Evolutionary conservation across 2,797 vertebrate genomes (phyloP).

Genomic region (Chrosomus eos): DNA sequence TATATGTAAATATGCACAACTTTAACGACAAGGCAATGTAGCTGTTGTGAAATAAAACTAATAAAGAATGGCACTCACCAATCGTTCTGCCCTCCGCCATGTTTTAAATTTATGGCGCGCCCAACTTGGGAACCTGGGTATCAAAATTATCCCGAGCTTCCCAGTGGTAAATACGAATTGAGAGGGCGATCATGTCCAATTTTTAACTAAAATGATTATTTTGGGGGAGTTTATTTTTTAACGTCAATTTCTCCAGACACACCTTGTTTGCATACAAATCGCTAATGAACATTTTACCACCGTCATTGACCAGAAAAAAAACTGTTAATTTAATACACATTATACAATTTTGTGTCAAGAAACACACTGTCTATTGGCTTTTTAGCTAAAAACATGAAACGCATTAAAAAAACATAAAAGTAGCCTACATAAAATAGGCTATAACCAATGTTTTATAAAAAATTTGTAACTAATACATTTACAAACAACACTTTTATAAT

Average conservation of each 20-base stretch:
- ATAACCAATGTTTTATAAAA: neutral
- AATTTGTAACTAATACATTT: neutral
- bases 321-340: neutral
- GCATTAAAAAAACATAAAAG: neutral
- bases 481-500: neutral
- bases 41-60: no score
- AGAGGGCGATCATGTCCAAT: no score
- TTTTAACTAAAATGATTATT: no score
- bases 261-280: neutral
- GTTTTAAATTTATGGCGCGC: no score
- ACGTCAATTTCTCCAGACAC: neutral
- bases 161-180: no score
- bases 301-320: neutral
- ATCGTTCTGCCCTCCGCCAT: no score
- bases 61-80: no score
- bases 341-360: neutral
- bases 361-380: neutral
- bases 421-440: no score
- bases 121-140: no score
- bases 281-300: neutral
- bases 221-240: neutral
- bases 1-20: no score
- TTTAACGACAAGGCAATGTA: no score
- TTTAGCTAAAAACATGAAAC: neutral
- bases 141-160: no score